Evolutionary conservation across 1,140 invertebrate genomes (phyloP).

Genomic region (Apis laboriosa): DNA sequence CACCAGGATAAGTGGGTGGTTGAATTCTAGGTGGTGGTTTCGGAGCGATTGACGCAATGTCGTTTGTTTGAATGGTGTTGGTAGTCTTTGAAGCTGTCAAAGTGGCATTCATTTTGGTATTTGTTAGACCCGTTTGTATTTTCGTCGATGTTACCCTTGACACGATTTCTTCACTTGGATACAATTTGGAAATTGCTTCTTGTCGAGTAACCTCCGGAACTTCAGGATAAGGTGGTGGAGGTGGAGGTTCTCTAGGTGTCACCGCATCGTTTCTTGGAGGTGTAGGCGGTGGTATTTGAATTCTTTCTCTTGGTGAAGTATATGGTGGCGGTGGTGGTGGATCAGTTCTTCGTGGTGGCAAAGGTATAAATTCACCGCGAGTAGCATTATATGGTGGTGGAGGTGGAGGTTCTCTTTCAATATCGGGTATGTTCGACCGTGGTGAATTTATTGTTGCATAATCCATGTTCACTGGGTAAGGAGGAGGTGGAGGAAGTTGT

Average conservation of each 20-base stretch:
- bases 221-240: slow-evolving; percentile 82
- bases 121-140: not conserved
- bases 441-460: slow-evolving; percentile 68
- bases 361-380: slow-evolving; percentile 70
- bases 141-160: slow-evolving; percentile 31
- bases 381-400: slow-evolving; percentile 73
- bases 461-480: slow-evolving; percentile 69
- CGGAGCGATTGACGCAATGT: slow-evolving; percentile 53
- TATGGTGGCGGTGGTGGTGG: slow-evolving; percentile 75
- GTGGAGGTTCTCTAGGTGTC: slow-evolving; percentile 76
- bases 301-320: slow-evolving; percentile 70
- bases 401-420: slow-evolving; percentile 68
- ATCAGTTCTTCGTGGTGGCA: slow-evolving; percentile 72
- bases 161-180: slow-evolving; percentile 51
- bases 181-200: slow-evolving; percentile 61
- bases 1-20: slow-evolving; percentile 79
- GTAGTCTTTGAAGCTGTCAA: not conserved
- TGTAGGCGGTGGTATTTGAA: slow-evolving; percentile 78
- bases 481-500: slow-evolving; percentile 73
- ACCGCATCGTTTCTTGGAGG: slow-evolving; percentile 78
- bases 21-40: slow-evolving; percentile 78
- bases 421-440: slow-evolving; percentile 57
- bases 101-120: slow-evolving; percentile 7
- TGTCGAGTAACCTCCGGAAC: slow-evolving; percentile 72
- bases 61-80: not conserved